phyloP scores from a whole-genome alignment of 2,888 invertebrate genomes.

The Drosophila dives region DNA sequence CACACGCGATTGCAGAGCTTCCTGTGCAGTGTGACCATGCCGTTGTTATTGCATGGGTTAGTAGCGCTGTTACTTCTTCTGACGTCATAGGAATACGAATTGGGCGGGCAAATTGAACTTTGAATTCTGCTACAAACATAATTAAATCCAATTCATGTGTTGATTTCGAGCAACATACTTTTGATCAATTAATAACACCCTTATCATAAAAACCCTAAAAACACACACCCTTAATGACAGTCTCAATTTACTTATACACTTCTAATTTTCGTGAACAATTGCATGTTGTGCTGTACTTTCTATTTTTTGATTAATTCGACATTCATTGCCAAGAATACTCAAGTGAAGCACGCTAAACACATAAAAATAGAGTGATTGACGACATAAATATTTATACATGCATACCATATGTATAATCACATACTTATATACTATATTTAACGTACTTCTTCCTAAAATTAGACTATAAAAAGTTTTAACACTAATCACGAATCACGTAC shows the following conservation, averaged over 20 bases:
- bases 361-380: constrained; percentile 53
- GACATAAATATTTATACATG: constrained; percentile 16
- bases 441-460: constrained; percentile 22
- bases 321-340: constrained; percentile 47
- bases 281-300: constrained; percentile 26
- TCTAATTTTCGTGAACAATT: constrained; percentile 4
- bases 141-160: not conserved
- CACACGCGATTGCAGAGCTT: constrained; percentile 13
- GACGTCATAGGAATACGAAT: constrained; percentile 24
- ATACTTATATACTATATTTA: constrained; percentile 8
- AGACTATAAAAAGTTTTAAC: constrained; percentile 44
- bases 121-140: not conserved
- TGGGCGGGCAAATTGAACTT: constrained; percentile 1
- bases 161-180: constrained; percentile 16
- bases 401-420: not conserved
- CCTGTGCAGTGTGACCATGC: constrained; percentile 15
- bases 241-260: constrained; percentile 13
- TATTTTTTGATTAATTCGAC: constrained; percentile 42
- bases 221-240: constrained; percentile 27
- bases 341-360: constrained; percentile 52
- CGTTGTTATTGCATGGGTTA: constrained; percentile 29
- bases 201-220: constrained; percentile 6
- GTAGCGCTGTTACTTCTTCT: constrained; percentile 20
- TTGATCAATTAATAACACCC: constrained; percentile 24
- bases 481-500: constrained; percentile 49